Percentiles rank a stretch among this genome's conserved stretches.
Evolutionary conservation across 2,797 vertebrate species (phyloP).

Genomic region (Aeoliscus strigatus): DNA sequence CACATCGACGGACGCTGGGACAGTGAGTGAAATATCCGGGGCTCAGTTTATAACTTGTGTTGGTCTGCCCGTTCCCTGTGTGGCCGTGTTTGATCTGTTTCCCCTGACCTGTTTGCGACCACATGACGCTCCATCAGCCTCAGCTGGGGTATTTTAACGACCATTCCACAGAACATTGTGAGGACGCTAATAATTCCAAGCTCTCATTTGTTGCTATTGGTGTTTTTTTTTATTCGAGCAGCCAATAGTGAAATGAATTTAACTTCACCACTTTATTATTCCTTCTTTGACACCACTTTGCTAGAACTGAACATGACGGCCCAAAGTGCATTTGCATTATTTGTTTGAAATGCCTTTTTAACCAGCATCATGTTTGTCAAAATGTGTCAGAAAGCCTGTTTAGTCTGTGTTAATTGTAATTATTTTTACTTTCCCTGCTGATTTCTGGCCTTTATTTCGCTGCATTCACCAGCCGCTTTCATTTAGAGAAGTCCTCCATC

Average conservation of each 20-base stretch:
- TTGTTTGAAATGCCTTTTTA: slow-evolving; percentile 1
- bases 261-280: slow-evolving; percentile 11
- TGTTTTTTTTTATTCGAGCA: slow-evolving; percentile 16
- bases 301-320: background rate
- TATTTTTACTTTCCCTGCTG: background rate
- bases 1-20: slow-evolving; percentile 39
- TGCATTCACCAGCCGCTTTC: slow-evolving; percentile 3
- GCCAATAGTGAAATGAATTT: slow-evolving; percentile 5
- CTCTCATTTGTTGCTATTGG: slow-evolving; percentile 12
- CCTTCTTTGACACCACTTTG: slow-evolving; percentile 1
- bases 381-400: background rate
- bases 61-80: slow-evolving; percentile 13
- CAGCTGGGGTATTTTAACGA: slow-evolving; percentile 28
- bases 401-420: slow-evolving; percentile 9
- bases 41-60: slow-evolving; percentile 29
- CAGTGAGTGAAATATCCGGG: slow-evolving; percentile 21
- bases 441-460: no score
- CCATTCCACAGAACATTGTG: slow-evolving; percentile 23
- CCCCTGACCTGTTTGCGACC: slow-evolving; percentile 21
- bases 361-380: no score
- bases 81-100: slow-evolving; percentile 29
- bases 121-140: slow-evolving; percentile 5
- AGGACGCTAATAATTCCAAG: slow-evolving; percentile 7
- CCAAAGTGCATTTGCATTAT: background rate
- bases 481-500: slow-evolving; percentile 10